These are phyloP conservation scores for Atta cephalotes DNA, from an alignment of 1,140 invertebrate genomes.

Conservation along the genomic window DNA sequence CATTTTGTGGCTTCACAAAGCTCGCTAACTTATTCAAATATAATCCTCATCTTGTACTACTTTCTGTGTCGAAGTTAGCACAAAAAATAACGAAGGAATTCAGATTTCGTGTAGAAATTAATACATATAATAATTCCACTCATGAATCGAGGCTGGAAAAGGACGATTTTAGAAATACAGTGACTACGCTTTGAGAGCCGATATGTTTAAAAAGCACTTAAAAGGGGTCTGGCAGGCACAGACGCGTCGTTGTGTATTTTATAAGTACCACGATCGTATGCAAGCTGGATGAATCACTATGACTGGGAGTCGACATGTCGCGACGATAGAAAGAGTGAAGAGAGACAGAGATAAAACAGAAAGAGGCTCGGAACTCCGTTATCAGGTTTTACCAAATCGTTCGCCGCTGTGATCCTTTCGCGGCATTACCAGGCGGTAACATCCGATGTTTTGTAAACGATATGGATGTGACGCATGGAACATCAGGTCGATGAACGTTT, in stretches of 20 bases:
- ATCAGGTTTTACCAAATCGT: constrained; percentile 47
- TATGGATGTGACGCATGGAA: constrained; percentile 43
- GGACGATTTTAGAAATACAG: constrained; percentile 11
- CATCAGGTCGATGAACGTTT: constrained; percentile 30
- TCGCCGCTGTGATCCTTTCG: constrained; percentile 12
- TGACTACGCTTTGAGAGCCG: neutral
- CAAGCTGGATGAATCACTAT: constrained; percentile 47
- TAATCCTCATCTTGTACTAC: neutral
- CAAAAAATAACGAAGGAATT: neutral
- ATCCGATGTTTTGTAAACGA: constrained; percentile 50
- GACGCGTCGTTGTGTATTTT: constrained; percentile 38
- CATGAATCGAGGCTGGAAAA: neutral
- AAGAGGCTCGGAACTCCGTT: constrained; percentile 29
- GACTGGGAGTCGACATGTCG: constrained; percentile 5
- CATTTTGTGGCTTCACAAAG: neutral
- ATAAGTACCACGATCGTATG: constrained; percentile 23
- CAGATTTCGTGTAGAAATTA: neutral
- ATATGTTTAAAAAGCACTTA: constrained; percentile 28
- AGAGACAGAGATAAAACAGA: constrained; percentile 33
- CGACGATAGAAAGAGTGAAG: constrained; percentile 9
- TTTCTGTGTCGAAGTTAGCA: constrained; percentile 5
- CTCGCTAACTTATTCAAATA: constrained; percentile 6
- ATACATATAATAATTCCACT: neutral
- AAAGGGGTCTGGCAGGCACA: constrained; percentile 24
- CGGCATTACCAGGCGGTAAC: constrained; percentile 12